Conservation (phyloP, 2,113 vertebrate species). For the Dissostichus mawsoni region DNA sequence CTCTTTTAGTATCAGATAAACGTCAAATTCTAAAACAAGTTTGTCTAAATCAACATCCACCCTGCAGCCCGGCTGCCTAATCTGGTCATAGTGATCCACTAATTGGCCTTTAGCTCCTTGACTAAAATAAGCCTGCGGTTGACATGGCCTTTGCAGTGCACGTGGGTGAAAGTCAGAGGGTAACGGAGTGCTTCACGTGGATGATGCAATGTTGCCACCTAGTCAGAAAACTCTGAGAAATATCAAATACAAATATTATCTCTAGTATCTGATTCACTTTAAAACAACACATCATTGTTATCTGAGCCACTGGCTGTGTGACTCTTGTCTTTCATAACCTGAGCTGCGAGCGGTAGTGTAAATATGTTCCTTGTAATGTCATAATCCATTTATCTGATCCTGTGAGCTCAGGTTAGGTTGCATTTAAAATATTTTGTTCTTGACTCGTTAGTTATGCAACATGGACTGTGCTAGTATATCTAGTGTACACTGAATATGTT, state of each 20-base stretch:
- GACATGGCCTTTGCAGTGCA: constrained; percentile 30
- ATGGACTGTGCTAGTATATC: constrained; percentile 26
- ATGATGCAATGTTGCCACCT: constrained; percentile 27
- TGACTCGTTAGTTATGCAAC: too few relatives aligned
- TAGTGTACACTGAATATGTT: constrained; percentile 41
- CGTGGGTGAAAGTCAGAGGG: not conserved
- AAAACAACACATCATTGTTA: constrained; percentile 43
- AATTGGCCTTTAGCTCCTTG: constrained; percentile 68
- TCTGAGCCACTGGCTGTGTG: constrained; percentile 9
- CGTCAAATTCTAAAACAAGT: not conserved
- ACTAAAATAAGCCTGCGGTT: constrained; percentile 62
- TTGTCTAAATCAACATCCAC: constrained; percentile 7
- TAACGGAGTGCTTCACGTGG: not conserved
- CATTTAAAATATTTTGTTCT: not conserved
- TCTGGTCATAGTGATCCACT: constrained; percentile 72
- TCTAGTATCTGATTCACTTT: constrained; percentile 23
- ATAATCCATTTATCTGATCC: constrained; percentile 56
- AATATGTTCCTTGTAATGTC: constrained; percentile 50
- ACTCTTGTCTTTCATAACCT: constrained; percentile 21
- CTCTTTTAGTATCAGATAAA: not conserved
- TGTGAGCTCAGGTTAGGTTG: constrained; percentile 22
- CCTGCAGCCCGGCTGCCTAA: constrained; percentile 45
- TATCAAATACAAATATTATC: constrained; percentile 30
- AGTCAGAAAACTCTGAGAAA: not conserved
- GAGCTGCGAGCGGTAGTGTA: constrained; percentile 35